Percentiles rank a stretch among this genome's conserved stretches.
These are phyloP conservation scores for Aurelia sp. DNA, from an alignment of 30 jellyfish, hydroid and myxozoan genomes.

Conservation along the genomic window DNA sequence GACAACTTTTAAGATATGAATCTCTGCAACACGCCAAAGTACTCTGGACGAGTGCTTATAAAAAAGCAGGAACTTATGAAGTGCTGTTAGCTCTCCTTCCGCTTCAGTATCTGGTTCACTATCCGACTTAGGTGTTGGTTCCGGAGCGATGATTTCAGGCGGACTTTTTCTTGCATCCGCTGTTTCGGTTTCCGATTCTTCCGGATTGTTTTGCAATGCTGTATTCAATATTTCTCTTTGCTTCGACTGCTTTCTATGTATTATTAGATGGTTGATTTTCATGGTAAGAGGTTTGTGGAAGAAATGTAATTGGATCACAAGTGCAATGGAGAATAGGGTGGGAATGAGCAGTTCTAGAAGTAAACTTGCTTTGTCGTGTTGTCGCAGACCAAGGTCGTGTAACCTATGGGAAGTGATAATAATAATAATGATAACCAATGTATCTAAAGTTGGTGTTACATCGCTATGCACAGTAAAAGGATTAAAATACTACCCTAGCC, in stretches of 20 bases:
- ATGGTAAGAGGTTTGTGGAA: slow-evolving; percentile 92
- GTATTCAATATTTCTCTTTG: background rate
- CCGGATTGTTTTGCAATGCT: slow-evolving; percentile 1
- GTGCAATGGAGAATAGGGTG: slow-evolving; percentile 84
- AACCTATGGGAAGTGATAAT: slow-evolving; percentile 45
- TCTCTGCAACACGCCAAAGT: slow-evolving; percentile 89
- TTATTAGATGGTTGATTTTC: slow-evolving; percentile 79
- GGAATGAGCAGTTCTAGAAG: slow-evolving; percentile 91
- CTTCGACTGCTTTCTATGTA: slow-evolving; percentile 59
- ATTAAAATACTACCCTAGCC: too few relatives aligned
- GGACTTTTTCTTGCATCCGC: slow-evolving; percentile 21
- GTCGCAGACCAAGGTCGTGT: slow-evolving; percentile 94
- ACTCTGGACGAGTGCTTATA: slow-evolving; percentile 52
- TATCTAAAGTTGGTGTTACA: too few relatives aligned
- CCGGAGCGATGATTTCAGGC: slow-evolving; percentile 37
- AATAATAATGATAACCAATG: too few relatives aligned
- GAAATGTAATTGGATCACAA: slow-evolving; percentile 95
- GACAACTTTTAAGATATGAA: slow-evolving; percentile 77
- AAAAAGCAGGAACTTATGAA: slow-evolving; percentile 38
- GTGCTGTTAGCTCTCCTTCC: slow-evolving; percentile 51
- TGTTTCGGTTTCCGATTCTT: slow-evolving; percentile 21
- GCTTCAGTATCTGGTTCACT: slow-evolving; percentile 43
- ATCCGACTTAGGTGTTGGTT: slow-evolving; percentile 17
- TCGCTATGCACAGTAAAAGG: too few relatives aligned
- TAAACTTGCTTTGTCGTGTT: slow-evolving; percentile 84